A percentile compares a stretch with the other conserved stretches of the same genome.
phyloP scores from a whole-genome alignment of 2,888 invertebrate genomes.

The Cyclophora albipunctata region DNA sequence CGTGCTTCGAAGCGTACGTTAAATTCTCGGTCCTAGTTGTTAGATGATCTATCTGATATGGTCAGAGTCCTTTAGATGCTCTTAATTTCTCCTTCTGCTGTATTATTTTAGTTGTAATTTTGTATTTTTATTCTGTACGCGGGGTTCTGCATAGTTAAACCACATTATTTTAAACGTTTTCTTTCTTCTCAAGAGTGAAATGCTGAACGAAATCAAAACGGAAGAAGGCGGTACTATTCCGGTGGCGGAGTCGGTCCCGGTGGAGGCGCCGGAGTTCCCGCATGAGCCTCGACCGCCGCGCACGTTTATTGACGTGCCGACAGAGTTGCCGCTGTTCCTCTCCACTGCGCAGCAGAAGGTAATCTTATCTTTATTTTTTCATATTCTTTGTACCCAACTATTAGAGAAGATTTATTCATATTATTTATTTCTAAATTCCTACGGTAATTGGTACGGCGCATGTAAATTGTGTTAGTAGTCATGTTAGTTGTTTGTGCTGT shows the following conservation, averaged over 20 bases:
- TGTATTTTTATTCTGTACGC: too few species aligned
- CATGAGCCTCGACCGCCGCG: conserved; percentile 74
- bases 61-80: neutral
- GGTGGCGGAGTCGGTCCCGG: conserved; percentile 24
- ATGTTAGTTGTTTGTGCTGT: too few species aligned
- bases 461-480: too few species aligned
- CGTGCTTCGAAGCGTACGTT: too few species aligned
- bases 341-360: conserved; percentile 82
- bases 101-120: too few species aligned
- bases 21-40: neutral
- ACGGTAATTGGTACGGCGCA: too few species aligned
- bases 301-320: conserved; percentile 59
- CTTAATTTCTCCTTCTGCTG: too few species aligned
- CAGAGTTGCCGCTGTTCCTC: conserved; percentile 81
- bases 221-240: conserved; percentile 60
- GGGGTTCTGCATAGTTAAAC: neutral
- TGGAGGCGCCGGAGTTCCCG: conserved; percentile 67
- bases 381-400: too few species aligned
- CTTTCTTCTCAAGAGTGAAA: conserved; percentile 31
- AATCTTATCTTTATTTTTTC: conserved; percentile 9
- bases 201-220: conserved; percentile 55
- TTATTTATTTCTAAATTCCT: too few species aligned
- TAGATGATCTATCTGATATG: neutral
- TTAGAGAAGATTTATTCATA: too few species aligned
- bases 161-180: neutral